Conservation (phyloP, 2,797 vertebrate species). For the Sebastes kiyomatsui region DNA sequence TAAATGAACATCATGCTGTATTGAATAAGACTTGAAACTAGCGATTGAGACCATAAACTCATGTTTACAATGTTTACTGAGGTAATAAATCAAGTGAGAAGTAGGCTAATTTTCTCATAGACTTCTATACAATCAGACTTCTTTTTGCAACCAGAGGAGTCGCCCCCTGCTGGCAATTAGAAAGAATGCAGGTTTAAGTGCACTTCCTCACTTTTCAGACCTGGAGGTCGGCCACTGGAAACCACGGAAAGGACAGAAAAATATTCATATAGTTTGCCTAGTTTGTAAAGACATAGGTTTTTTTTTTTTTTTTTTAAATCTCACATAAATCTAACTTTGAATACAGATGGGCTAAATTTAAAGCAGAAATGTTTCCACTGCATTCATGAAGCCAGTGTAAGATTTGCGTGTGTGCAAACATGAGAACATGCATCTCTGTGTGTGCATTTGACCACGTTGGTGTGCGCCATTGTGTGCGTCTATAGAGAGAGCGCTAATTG, state of each 20-base stretch:
- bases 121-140: too few species aligned
- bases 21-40: too few species aligned
- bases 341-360: neutral
- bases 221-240: too few species aligned
- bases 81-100: too few species aligned
- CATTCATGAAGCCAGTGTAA: neutral
- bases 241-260: neutral
- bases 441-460: constrained; percentile 25
- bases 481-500: constrained; percentile 85
- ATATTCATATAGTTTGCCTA: neutral
- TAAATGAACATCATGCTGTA: too few species aligned
- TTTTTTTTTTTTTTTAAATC: neutral
- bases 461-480: constrained; percentile 51
- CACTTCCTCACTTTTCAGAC: too few species aligned
- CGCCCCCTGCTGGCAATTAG: too few species aligned
- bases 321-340: neutral
- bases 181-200: too few species aligned
- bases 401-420: constrained; percentile 5
- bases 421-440: constrained; percentile 11
- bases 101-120: rapidly evolving
- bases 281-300: neutral
- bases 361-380: neutral
- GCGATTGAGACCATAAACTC: too few species aligned
- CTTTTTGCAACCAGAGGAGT: too few species aligned
- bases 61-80: too few species aligned